phyloP scores from a whole-genome alignment of 1,140 invertebrate genomes.

The Diorhabda carinulata region DNA sequence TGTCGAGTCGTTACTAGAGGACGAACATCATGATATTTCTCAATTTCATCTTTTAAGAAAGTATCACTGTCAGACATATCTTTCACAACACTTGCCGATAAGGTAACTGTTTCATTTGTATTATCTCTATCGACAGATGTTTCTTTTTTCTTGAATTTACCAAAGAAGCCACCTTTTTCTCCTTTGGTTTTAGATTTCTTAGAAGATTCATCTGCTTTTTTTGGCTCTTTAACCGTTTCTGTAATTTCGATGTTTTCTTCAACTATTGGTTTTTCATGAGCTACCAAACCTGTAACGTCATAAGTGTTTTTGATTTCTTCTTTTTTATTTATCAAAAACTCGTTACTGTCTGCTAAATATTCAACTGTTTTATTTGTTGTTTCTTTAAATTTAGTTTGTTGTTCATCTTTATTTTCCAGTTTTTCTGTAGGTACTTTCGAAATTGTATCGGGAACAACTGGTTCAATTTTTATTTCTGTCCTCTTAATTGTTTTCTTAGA shows the following conservation, averaged over 20 bases:
- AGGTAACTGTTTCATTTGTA: not conserved
- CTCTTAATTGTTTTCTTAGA: slow-evolving; percentile 10
- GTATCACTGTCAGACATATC: slow-evolving; percentile 6
- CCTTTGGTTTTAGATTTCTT: slow-evolving; percentile 5
- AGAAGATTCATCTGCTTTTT: not conserved
- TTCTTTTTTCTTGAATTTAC: slow-evolving; percentile 17
- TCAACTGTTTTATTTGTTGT: slow-evolving; percentile 10
- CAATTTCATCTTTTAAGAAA: slow-evolving; percentile 23
- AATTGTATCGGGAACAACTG: not conserved
- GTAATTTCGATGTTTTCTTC: not conserved
- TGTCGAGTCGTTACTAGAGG: not conserved
- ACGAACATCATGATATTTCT: slow-evolving; percentile 27
- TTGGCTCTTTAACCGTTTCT: not conserved
- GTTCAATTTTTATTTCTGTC: not conserved
- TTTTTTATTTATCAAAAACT: slow-evolving; percentile 26
- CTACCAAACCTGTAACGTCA: slow-evolving; percentile 13
- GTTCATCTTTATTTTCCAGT: not conserved
- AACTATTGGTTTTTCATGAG: not conserved
- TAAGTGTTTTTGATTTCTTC: slow-evolving; percentile 13
- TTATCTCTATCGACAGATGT: slow-evolving; percentile 15
- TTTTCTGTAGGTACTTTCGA: not conserved
- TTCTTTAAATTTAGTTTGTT: not conserved
- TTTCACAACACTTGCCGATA: not conserved
- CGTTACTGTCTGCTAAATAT: slow-evolving; percentile 13
- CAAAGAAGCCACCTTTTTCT: slow-evolving; percentile 15